These are phyloP conservation scores for Platycheirus albimanus DNA, from an alignment of 2,888 invertebrate species.

Conservation along the genomic window DNA sequence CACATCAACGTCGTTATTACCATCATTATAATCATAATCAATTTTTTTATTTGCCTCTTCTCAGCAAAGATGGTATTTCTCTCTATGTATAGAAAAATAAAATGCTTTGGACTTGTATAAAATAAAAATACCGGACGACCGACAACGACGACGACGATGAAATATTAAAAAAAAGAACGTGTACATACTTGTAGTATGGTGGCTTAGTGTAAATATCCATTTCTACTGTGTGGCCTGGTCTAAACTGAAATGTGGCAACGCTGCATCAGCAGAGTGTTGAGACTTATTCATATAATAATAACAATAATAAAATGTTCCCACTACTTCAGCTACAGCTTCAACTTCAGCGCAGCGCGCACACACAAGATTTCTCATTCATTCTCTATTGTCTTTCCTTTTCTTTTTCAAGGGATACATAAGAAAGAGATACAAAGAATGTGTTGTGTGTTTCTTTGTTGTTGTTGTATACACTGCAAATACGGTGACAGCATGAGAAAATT, in stretches of 20 bases:
- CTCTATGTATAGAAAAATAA: slow-evolving; percentile 29
- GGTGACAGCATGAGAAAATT: slow-evolving; percentile 58
- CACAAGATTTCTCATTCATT: slow-evolving; percentile 61
- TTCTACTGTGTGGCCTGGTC: too few relatives aligned
- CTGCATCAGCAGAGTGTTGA: slow-evolving; percentile 35
- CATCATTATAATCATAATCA: slow-evolving; percentile 66
- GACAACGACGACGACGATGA: slow-evolving; percentile 32
- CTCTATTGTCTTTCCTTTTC: slow-evolving; percentile 45
- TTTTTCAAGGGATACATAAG: slow-evolving; percentile 9
- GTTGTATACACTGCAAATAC: slow-evolving; percentile 39
- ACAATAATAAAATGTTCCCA: slow-evolving; percentile 62
- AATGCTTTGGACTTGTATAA: slow-evolving; percentile 23
- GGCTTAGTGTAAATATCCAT: background rate
- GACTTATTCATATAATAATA: slow-evolving; percentile 61
- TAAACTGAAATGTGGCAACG: slow-evolving; percentile 62
- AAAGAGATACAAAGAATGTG: slow-evolving; percentile 24
- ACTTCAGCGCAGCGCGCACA: slow-evolving; percentile 2
- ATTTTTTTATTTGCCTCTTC: slow-evolving; percentile 46
- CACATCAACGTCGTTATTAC: slow-evolving; percentile 73
- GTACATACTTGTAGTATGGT: slow-evolving; percentile 22
- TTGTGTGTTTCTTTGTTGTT: slow-evolving; percentile 38
- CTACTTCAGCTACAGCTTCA: background rate
- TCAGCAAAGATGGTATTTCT: slow-evolving; percentile 31
- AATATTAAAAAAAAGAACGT: slow-evolving; percentile 7
- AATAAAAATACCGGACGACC: too few relatives aligned